Base-by-base conservation (phyloP, 1,140 invertebrate genomes). In the Zaprionus ghesquierei region DNA sequence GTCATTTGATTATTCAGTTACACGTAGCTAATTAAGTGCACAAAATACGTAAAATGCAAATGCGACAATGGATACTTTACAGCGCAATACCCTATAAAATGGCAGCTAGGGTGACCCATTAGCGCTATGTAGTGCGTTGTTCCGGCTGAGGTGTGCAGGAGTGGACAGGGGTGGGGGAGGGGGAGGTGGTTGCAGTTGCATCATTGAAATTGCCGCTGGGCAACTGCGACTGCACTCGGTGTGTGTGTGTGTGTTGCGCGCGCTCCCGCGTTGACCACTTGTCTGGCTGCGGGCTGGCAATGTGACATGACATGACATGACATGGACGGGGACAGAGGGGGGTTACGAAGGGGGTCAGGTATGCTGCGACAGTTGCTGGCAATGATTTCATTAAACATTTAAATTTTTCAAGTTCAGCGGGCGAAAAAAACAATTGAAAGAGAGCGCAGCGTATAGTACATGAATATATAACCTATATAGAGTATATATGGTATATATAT, bases 371-470 rank as follows among this genome's bases (percentile, higher is more conserved):
- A 49, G 51, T 60, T 63, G 46, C 59, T 72, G 82, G 84, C 82
- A 84, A 79, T 87, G 79, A 89, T 89, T 87, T 89, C 76, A 87
- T 87, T 89, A 84, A 84, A 77, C 63, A 84, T 82, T 87, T 87
- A 77, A 87, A 87, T 87, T 87, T 87, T 87, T 84, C 84, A 87
- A 87, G 84, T 87, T 89, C 84, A 87, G 75, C 20, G 44, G 25
- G 38, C 23, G 12, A 66, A 29, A 33, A 66, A 29, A 33, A 56
- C 15, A 71, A 50, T 59, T 61, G 64, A 22, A 22, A 44, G 41
- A 44, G 9, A 44, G 8, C 2, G 18, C 10, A 18, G 6, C 6
- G 5, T 38, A 38, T 8, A 41, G 35, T 41, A 41, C n/a, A 41
- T 15, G n/a, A 15, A 41, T 41, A 41, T 41, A 33, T 33, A 33